Base-by-base conservation (phyloP, 2,888 invertebrate genomes). In the Eristalis arbustorum region DNA sequence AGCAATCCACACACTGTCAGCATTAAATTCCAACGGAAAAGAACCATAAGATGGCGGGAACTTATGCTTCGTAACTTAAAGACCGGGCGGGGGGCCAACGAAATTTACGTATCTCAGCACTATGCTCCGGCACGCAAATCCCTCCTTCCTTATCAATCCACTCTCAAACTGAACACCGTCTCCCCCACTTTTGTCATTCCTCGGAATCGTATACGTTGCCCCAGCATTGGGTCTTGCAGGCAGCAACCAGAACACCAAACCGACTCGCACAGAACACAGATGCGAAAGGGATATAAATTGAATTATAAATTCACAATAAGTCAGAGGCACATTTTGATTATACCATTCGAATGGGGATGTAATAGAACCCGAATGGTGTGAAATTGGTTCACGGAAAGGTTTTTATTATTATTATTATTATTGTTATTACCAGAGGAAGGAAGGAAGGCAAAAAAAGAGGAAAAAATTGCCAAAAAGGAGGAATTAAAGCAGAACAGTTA, bases 261-360 rank as follows among this genome's bases (percentile, higher is more conserved):
- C 64, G 62, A 40, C 68, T 42, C 75, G 49, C 82, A 82, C 78
- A 83, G 56, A 31, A 78, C 83, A 75, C 87, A 87, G 87, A 87
- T 87, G 87, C 78, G 75, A 87, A 87, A 87, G 68, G 78, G 87
- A 87, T 83, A 87, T 83, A 87, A 87, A 87, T 87, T 87, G 87
- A 87, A 87, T 87, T 87, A 87, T 87, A 87, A 87, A 87, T 87
- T 87, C 87, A 87, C 87, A 87, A 87, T 87, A 87, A 87, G 87
- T 87, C 87, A 87, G 78, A 79, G 87, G 78, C 87, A 87, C 87
- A 87, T 87, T 87, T 87, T 87, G 87, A 87, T 87, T 87, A 87
- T 87, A 83, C 83, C 87, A 83, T 87, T 75, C 87, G 83, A 78
- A 87, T 83, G 78, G 87, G 78, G 74, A 79, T 83, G 87, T 87